Base-by-base conservation (phyloP, 2,888 invertebrate species). In the Sesia apiformis region DNA sequence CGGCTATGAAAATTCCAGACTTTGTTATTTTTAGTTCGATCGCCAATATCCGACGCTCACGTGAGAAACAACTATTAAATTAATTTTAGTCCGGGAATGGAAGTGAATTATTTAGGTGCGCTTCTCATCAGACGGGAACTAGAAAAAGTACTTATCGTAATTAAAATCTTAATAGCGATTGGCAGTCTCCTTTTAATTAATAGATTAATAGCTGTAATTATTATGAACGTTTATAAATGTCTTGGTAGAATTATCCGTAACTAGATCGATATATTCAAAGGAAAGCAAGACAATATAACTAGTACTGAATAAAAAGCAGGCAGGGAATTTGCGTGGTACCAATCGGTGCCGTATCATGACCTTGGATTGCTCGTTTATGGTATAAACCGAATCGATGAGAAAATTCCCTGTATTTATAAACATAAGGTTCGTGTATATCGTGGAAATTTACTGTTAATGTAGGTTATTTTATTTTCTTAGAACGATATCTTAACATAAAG, bases 321-420 rank as follows among this genome's bases (percentile, higher is more conserved):
- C 59, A 58, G 59, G 60, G 62, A 61, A 73, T 70, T 75, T 70
- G 77, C 83, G 66, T 86, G 88, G 88, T 83, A 87, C 87, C 66
- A 77, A 66, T 83, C 84, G 88, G 88, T 84, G 87, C 88, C 76
- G 76, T 76, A 80, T 80, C 74, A 61, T 78, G 82, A 82, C 88
- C 88, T 86, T 88, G 42, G 55, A 8, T 74, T 71, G 72, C 66
- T 77, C 73, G 70, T 74, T 76, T 74, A 66, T 72, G 64, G 68
- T 71, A 69, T 74, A 65, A 79, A 78, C 73, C 72, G 68, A 83
- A 85, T 85, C 84, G 83, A 85, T 84, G 50, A 50, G 38, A 5
- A 8, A 6, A 6, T 49, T 8, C 38, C 39, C 38, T 23, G 7
- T 38, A 50, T 50, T 38, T 50, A 39, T 39, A 50, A 50, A 38